phyloP scores from a whole-genome alignment of 2,797 vertebrate genomes.

The Crocodylus rhombifer region DNA sequence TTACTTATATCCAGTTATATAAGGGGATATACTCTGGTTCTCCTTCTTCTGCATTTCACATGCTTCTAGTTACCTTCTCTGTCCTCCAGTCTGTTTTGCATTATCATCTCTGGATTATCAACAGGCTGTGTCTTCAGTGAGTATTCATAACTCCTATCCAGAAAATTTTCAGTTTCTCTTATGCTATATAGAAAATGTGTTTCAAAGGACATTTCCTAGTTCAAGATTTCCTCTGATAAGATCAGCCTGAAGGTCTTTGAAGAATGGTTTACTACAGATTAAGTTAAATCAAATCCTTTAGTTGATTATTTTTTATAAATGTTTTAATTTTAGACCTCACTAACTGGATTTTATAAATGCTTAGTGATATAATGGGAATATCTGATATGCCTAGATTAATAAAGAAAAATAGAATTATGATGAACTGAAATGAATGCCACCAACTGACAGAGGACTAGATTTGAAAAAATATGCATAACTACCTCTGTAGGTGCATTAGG shows the following conservation, averaged over 20 bases:
- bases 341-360: not conserved
- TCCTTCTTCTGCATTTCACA: too few species aligned
- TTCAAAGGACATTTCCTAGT: too few species aligned
- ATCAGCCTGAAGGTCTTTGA: not conserved
- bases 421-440: not conserved
- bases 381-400: not conserved
- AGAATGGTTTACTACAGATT: not conserved
- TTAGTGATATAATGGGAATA: not conserved
- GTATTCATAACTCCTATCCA: too few species aligned
- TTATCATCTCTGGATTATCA: too few species aligned
- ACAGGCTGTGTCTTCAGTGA: too few species aligned
- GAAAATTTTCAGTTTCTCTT: too few species aligned
- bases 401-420: not conserved
- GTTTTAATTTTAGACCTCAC: not conserved
- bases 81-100: too few species aligned
- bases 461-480: not conserved
- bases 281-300: not conserved
- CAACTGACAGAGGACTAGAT: not conserved
- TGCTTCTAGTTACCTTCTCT: too few species aligned
- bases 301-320: not conserved
- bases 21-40: too few species aligned
- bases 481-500: not conserved
- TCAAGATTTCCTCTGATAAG: not conserved
- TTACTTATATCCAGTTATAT: too few species aligned
- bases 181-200: too few species aligned